phyloP scores from a whole-genome alignment of 2,797 vertebrate species.

The Oryzias dopingdopingensis region DNA sequence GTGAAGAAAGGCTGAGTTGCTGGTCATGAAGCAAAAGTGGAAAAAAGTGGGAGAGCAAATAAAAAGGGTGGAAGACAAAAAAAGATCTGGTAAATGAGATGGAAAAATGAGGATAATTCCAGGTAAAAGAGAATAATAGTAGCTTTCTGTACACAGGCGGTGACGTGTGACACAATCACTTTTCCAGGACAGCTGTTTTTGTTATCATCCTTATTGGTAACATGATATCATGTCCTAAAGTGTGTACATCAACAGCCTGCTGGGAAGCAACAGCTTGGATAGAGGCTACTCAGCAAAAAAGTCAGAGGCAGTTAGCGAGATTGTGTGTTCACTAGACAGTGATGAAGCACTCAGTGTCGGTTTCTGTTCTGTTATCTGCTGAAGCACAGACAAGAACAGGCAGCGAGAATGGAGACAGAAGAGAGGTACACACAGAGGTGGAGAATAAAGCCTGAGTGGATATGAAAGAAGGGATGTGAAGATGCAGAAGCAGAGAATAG shows the following conservation, averaged over 20 bases:
- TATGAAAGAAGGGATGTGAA: neutral
- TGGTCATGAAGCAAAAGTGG: constrained; percentile 6
- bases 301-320: constrained; percentile 3
- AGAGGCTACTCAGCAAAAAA: constrained; percentile 7
- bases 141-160: constrained; percentile 1
- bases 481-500: constrained; percentile 1
- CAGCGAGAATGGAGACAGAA: constrained; percentile 4
- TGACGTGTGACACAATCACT: constrained; percentile 2
- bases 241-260: constrained; percentile 2
- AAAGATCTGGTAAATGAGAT: constrained; percentile 5
- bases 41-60: constrained; percentile 24
- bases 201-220: neutral
- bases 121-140: neutral
- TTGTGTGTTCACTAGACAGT: constrained; percentile 43
- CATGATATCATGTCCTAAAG: neutral
- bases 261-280: constrained; percentile 1
- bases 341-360: constrained; percentile 51
- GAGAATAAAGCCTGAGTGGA: neutral
- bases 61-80: constrained; percentile 1
- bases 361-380: constrained; percentile 51
- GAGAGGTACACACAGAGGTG: constrained; percentile 8
- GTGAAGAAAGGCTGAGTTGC: neutral
- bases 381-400: constrained; percentile 20
- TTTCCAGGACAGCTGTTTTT: neutral
- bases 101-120: constrained; percentile 7